phyloP scores from a whole-genome alignment of 2,888 invertebrate genomes.

The Trichogramma evanescens region DNA sequence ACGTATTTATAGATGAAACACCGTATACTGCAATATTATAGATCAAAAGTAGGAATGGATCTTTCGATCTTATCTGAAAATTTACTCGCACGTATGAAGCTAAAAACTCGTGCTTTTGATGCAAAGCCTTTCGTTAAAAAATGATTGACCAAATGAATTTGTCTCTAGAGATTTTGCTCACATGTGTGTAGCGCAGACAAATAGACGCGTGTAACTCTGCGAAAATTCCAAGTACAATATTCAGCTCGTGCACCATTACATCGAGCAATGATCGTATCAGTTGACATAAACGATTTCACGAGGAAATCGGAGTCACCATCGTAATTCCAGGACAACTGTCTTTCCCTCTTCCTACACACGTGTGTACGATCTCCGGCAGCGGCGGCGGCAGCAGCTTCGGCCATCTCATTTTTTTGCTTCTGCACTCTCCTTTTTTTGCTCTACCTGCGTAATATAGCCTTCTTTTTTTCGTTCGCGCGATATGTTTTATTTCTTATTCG shows the following conservation, averaged over 20 bases:
- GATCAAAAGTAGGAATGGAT: no score
- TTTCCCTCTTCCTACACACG: constrained; percentile 7
- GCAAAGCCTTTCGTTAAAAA: no score
- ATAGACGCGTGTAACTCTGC: constrained; percentile 14
- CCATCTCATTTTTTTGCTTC: not conserved
- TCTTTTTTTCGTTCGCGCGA: no score
- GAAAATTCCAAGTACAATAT: constrained; percentile 6
- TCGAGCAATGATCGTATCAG: constrained; percentile 15
- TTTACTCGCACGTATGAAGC: no score
- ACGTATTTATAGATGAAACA: no score
- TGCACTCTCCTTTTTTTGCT: constrained; percentile 1
- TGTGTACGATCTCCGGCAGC: not conserved
- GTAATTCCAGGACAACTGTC: constrained; percentile 23
- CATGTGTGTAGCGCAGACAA: constrained; percentile 6
- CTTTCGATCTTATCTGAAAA: no score
- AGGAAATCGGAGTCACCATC: constrained; percentile 21
- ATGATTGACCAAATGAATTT: no score
- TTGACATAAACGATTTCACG: constrained; percentile 24
- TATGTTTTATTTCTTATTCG: no score
- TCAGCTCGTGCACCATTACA: not conserved
- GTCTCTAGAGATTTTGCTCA: no score
- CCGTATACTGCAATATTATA: no score
- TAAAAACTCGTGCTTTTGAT: no score
- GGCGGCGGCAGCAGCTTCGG: not conserved
- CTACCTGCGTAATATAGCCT: no score